A percentile compares a stretch with the other conserved stretches of the same genome.
Evolutionary conservation across 2,113 vertebrate genomes (phyloP).

Genomic region (Zosterops hypoxanthus): DNA sequence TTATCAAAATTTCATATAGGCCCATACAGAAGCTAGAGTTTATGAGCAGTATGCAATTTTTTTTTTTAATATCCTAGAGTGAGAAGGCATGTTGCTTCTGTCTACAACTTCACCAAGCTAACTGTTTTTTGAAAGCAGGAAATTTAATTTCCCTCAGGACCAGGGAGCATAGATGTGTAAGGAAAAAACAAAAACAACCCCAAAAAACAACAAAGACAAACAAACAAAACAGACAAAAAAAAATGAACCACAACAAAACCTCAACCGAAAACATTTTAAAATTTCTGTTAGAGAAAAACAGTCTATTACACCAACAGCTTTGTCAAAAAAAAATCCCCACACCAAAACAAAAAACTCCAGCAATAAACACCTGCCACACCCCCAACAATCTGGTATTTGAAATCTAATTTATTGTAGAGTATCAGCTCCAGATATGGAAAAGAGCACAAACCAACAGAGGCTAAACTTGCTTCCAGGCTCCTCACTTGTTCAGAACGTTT

Average conservation of each 20-base stretch:
- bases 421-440: background rate
- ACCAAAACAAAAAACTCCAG: background rate
- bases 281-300: background rate
- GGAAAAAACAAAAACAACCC: too few relatives aligned
- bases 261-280: background rate
- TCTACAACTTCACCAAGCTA: background rate
- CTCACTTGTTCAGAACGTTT: background rate
- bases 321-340: background rate
- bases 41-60: background rate
- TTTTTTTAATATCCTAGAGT: background rate
- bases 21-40: background rate
- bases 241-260: background rate
- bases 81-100: background rate
- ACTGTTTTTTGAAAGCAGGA: background rate
- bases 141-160: background rate
- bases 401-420: background rate
- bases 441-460: background rate
- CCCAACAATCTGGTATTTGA: background rate
- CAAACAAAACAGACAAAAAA: background rate
- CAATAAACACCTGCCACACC: accelerated
- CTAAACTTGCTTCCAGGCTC: background rate
- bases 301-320: background rate
- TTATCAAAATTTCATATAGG: background rate
- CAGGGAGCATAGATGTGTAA: background rate
- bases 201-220: background rate